phyloP scores from a whole-genome alignment of 2,113 vertebrate genomes.

The Rutilus rutilus region DNA sequence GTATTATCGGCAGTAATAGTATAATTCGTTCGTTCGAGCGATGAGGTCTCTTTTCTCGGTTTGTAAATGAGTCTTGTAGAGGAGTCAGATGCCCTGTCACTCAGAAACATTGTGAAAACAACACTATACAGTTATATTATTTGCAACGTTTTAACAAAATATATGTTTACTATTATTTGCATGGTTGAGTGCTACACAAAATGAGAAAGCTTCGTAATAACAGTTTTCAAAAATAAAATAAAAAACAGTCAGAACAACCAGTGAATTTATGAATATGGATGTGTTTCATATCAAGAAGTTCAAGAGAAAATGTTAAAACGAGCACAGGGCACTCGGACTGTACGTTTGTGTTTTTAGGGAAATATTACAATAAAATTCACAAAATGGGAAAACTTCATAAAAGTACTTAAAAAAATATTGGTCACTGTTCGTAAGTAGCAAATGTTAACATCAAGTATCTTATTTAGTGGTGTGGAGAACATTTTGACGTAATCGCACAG shows the following conservation, averaged over 20 bases:
- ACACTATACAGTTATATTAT: conserved; percentile 31
- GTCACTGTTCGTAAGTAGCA: conserved; percentile 32
- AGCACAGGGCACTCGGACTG: not conserved
- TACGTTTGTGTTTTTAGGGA: not conserved
- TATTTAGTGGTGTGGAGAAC: not conserved
- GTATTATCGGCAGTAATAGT: conserved; percentile 61
- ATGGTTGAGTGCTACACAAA: conserved; percentile 26
- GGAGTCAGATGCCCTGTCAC: not conserved
- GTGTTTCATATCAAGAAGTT: not conserved
- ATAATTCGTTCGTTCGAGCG: conserved; percentile 45
- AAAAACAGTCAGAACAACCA: not conserved
- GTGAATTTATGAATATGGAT: not conserved
- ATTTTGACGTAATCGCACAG: conserved; percentile 8
- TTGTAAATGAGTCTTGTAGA: conserved; percentile 40
- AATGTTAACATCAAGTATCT: conserved; percentile 29
- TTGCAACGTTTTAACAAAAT: conserved; percentile 53
- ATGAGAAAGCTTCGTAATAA: conserved; percentile 20
- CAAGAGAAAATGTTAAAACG: not conserved
- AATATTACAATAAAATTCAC: conserved; percentile 10
- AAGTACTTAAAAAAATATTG: conserved; percentile 53
- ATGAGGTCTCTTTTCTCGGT: conserved; percentile 43
- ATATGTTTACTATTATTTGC: conserved; percentile 50
- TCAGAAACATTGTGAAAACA: conserved; percentile 33
- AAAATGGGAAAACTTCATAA: conserved; percentile 45
- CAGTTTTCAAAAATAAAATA: conserved; percentile 9